These are phyloP conservation scores for Volucella zonaria DNA, from an alignment of 2,888 invertebrate genomes.

Conservation along the genomic window DNA sequence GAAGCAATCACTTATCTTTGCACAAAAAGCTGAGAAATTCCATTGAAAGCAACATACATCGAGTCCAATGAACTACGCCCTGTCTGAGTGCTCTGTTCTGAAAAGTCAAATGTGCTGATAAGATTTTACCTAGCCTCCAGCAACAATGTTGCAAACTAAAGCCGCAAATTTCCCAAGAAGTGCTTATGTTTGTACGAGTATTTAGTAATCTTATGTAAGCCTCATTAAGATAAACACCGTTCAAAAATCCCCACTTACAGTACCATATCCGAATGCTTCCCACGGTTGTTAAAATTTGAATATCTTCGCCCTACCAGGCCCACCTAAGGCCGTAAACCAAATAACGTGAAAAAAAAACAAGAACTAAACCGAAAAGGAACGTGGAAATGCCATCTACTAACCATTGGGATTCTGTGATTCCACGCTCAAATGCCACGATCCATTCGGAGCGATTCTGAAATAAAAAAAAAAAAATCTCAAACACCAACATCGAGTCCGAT, in stretches of 20 bases:
- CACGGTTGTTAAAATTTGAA: conserved; percentile 48
- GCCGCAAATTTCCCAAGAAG: no score
- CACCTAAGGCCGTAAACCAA: conserved; percentile 39
- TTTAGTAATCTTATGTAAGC: background rate
- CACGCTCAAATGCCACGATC: conserved; percentile 57
- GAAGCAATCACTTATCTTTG: no score
- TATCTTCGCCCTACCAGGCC: conserved; percentile 38
- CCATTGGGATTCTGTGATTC: conserved; percentile 58
- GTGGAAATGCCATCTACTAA: conserved; percentile 57
- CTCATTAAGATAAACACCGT: conserved; percentile 42
- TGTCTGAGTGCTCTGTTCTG: no score
- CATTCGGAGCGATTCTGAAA: conserved; percentile 53
- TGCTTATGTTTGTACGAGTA: no score
- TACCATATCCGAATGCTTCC: conserved; percentile 38
- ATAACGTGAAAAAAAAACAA: conserved; percentile 8
- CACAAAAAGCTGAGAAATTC: no score
- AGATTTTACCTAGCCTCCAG: no score
- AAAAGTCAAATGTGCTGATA: no score
- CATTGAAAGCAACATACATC: no score
- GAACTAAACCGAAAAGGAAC: conserved; percentile 20
- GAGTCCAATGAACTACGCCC: no score
- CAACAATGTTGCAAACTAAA: no score
- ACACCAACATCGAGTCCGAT: conserved; percentile 6
- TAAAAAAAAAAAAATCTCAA: conserved; percentile 7
- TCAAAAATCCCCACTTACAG: conserved; percentile 3